Conservation (phyloP, 1,140 invertebrate species). For the Drosophila tani region DNA sequence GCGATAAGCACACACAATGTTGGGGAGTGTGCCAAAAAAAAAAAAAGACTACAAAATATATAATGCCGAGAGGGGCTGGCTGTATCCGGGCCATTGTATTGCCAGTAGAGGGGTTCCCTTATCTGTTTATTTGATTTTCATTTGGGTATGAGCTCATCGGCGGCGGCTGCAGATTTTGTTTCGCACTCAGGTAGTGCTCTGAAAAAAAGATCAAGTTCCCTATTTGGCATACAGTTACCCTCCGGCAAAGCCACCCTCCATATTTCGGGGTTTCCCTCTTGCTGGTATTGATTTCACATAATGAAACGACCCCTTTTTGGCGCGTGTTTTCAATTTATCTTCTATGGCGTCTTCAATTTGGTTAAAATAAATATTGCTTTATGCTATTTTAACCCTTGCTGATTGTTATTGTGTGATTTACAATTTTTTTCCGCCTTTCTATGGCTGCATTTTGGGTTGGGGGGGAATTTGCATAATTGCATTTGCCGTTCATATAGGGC, state of each 20-base stretch:
- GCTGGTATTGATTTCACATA: slow-evolving; percentile 66
- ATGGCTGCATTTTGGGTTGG: slow-evolving; percentile 32
- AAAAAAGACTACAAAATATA: neutral
- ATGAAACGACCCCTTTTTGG: slow-evolving; percentile 37
- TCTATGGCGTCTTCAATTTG: slow-evolving; percentile 24
- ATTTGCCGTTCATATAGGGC: slow-evolving; percentile 41
- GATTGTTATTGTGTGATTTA: slow-evolving; percentile 35
- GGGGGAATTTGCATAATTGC: slow-evolving; percentile 72
- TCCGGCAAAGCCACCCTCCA: slow-evolving; percentile 8
- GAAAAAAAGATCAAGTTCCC: slow-evolving; percentile 60
- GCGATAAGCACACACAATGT: slow-evolving; percentile 54
- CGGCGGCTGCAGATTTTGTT: slow-evolving; percentile 57
- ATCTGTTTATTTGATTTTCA: slow-evolving; percentile 71
- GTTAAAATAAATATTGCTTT: slow-evolving; percentile 28
- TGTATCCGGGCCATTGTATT: slow-evolving; percentile 39
- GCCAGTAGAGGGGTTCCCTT: slow-evolving; percentile 31
- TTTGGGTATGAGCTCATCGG: slow-evolving; percentile 62
- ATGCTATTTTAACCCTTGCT: slow-evolving; percentile 44
- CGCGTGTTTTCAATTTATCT: slow-evolving; percentile 71
- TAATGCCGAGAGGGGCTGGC: slow-evolving; percentile 29
- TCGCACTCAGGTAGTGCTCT: slow-evolving; percentile 33
- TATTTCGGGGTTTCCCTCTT: slow-evolving; percentile 1
- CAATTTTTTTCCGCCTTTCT: slow-evolving; percentile 16
- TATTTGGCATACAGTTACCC: slow-evolving; percentile 23
- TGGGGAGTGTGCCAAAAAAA: slow-evolving; percentile 50